These are phyloP conservation scores for Phainopepla nitens DNA, from an alignment of 2,113 vertebrate genomes.

Conservation along the genomic window DNA sequence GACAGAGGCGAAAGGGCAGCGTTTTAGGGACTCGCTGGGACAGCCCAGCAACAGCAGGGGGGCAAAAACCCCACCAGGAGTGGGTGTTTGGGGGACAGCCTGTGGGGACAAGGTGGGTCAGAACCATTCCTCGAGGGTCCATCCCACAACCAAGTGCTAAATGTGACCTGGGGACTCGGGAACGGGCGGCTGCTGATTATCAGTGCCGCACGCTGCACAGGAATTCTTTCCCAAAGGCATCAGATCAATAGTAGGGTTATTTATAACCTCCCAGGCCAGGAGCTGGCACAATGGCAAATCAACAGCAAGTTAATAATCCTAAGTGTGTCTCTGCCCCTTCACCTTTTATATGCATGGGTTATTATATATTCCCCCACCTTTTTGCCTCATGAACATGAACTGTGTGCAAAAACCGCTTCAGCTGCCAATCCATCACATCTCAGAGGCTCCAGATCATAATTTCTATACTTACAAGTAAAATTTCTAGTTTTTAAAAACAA, in stretches of 20 bases:
- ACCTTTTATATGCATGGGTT: accelerated
- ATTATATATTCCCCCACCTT: accelerated
- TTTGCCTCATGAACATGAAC: accelerated
- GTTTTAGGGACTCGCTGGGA: neutral
- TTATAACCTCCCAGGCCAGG: neutral
- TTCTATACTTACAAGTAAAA: neutral
- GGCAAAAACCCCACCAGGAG: neutral
- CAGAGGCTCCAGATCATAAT: accelerated
- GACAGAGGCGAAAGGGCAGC: conserved; percentile 49
- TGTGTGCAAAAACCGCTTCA: accelerated
- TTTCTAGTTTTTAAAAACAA: accelerated
- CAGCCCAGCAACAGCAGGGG: accelerated
- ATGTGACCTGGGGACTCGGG: accelerated
- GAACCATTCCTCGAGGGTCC: neutral
- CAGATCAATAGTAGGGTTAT: neutral
- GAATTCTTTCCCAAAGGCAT: neutral
- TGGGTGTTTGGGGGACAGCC: neutral
- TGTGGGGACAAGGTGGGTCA: accelerated
- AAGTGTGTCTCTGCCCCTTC: accelerated
- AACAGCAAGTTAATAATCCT: neutral
- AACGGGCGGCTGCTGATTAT: neutral
- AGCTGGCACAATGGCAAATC: neutral
- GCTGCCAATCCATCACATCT: accelerated
- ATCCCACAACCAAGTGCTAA: neutral
- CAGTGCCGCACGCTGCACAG: accelerated